Evolutionary conservation across 2,113 vertebrate species (phyloP).

Genomic region (Bettongia penicillata): DNA sequence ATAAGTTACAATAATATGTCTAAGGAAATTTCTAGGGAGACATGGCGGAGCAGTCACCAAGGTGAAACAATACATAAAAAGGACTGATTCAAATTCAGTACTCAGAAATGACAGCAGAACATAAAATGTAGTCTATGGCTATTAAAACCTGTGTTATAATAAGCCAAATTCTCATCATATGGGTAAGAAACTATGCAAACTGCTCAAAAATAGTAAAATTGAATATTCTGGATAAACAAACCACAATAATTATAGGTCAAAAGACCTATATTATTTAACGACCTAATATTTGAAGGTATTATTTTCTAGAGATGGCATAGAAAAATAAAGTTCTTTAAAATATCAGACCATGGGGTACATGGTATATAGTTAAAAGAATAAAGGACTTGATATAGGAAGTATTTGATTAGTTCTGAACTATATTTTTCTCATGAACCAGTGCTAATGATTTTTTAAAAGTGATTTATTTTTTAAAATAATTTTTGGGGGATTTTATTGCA

Average conservation of each 20-base stretch:
- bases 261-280: not conserved
- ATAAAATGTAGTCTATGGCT: not conserved
- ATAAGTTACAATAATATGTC: not conserved
- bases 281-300: not conserved
- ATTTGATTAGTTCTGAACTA: not conserved
- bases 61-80: constrained; percentile 29
- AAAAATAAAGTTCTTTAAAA: not conserved
- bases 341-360: not conserved
- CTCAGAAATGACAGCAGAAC: constrained; percentile 12
- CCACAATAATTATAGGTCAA: not conserved
- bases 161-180: not conserved
- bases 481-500: not conserved
- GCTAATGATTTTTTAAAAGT: not conserved
- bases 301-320: not conserved
- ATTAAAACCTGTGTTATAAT: not conserved
- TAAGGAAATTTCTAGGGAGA: constrained; percentile 7
- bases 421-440: not conserved
- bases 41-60: not conserved
- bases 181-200: not conserved
- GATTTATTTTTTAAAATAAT: not conserved
- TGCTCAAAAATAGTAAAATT: not conserved
- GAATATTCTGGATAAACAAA: not conserved
- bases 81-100: constrained; percentile 9
- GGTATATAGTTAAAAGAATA: not conserved
- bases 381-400: not conserved